These are phyloP conservation scores for Eospalax fontanierii DNA, from an alignment of 2,797 vertebrate species.

Conservation along the genomic window DNA sequence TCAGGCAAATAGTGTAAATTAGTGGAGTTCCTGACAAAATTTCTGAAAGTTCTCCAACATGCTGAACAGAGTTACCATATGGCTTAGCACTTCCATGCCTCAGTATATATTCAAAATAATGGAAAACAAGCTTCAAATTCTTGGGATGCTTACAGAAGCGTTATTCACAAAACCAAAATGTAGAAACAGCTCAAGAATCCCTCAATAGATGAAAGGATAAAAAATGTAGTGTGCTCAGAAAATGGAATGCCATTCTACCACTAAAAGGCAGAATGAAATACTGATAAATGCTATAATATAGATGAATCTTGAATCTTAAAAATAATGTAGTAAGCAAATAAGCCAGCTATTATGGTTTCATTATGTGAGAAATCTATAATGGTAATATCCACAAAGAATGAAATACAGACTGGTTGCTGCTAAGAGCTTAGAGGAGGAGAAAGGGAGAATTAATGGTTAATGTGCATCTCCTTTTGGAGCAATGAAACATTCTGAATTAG, in stretches of 20 bases:
- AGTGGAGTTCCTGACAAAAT: not conserved
- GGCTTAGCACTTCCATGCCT: not conserved
- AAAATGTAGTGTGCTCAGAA: constrained; percentile 6
- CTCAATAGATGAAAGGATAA: not conserved
- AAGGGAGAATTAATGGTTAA: not conserved
- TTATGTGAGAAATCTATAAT: constrained; percentile 38
- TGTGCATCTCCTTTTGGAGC: constrained; percentile 10
- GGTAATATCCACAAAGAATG: constrained; percentile 24
- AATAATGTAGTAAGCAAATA: constrained; percentile 35
- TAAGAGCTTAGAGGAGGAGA: not conserved
- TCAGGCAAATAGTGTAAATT: constrained; percentile 42
- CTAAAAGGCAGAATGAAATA: constrained; percentile 59
- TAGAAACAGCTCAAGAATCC: not conserved
- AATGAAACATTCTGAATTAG: constrained; percentile 51
- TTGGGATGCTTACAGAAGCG: constrained; percentile 16
- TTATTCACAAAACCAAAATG: not conserved
- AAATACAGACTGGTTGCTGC: constrained; percentile 17
- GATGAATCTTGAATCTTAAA: not conserved
- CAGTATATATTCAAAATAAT: not conserved
- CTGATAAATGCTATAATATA: not conserved
- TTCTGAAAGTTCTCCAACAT: not conserved
- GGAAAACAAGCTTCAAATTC: constrained; percentile 35
- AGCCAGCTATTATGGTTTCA: constrained; percentile 5
- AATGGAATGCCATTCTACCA: not conserved
- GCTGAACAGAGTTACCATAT: not conserved